Percentiles rank a stretch among this genome's conserved stretches.
Conservation (phyloP, 2,888 invertebrate species). For the Protula sp. region DNA sequence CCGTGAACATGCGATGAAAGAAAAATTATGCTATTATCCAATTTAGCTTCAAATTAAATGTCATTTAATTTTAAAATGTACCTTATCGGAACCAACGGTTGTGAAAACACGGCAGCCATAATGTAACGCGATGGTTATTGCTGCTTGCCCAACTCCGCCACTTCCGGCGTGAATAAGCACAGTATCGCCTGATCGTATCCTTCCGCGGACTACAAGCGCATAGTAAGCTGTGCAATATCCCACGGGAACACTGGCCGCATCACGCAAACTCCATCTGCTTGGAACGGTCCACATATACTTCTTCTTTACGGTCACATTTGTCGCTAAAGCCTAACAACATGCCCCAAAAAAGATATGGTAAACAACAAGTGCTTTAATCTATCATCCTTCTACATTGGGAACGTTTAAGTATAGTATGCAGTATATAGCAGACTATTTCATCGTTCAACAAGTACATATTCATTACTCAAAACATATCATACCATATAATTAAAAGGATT, state of each 20-base stretch:
- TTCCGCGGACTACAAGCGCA: slow-evolving; percentile 75
- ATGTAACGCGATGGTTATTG: slow-evolving; percentile 54
- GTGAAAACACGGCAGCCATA: neutral
- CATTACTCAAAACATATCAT: no score
- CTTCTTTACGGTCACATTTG: slow-evolving; percentile 63
- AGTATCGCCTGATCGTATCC: slow-evolving; percentile 61
- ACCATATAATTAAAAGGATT: no score
- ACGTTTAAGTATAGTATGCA: no score
- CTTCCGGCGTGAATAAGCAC: slow-evolving; percentile 72
- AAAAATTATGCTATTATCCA: no score
- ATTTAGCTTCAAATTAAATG: no score
- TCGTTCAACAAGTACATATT: no score
- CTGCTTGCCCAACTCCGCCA: slow-evolving; percentile 91
- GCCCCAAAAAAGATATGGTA: no score
- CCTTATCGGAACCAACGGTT: slow-evolving; percentile 63
- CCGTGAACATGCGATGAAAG: no score
- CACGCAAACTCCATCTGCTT: slow-evolving; percentile 74
- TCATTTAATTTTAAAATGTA: slow-evolving; percentile 79
- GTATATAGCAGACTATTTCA: no score
- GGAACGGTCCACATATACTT: slow-evolving; percentile 72
- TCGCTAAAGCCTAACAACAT: slow-evolving; percentile 5
- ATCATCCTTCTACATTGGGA: no score
- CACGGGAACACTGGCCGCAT: slow-evolving; percentile 87
- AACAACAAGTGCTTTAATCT: no score
- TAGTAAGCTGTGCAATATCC: slow-evolving; percentile 80